phyloP scores from a whole-genome alignment of 2,797 vertebrate species.

The Chanos chanos region DNA sequence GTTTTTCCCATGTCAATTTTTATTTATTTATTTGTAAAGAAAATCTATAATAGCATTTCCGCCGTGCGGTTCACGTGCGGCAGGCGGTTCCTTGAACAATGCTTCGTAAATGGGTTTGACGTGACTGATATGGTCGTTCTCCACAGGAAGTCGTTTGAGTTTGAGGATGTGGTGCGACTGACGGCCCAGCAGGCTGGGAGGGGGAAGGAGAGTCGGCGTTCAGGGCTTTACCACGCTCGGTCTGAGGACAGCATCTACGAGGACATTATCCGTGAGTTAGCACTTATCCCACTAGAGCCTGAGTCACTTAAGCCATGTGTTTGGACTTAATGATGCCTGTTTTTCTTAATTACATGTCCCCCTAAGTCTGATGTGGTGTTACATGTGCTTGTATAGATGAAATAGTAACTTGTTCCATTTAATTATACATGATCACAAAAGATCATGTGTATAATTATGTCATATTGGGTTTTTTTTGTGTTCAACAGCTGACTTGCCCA shows the following conservation, averaged over 20 bases:
- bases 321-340: conserved; percentile 14
- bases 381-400: too few relatives aligned
- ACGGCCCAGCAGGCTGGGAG: conserved; percentile 61
- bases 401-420: too few relatives aligned
- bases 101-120: too few relatives aligned
- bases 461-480: not conserved
- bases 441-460: not conserved
- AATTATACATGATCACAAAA: not conserved
- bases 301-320: conserved; percentile 1
- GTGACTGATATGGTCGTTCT: too few relatives aligned
- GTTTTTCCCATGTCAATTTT: too few relatives aligned
- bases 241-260: conserved; percentile 98
- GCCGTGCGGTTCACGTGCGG: too few relatives aligned
- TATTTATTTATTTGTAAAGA: too few relatives aligned
- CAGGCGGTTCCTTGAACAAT: too few relatives aligned
- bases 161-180: conserved; percentile 87
- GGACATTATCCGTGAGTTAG: conserved; percentile 88
- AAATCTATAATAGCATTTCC: too few relatives aligned
- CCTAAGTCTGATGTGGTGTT: too few relatives aligned
- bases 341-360: too few relatives aligned
- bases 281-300: not conserved
- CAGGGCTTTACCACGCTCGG: conserved; percentile 79
- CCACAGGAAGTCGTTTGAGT: conserved; percentile 96
- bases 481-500: conserved; percentile 69
- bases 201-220: conserved; percentile 62